Conservation (phyloP, 2,113 vertebrate species). For the Melozone crissalis region DNA sequence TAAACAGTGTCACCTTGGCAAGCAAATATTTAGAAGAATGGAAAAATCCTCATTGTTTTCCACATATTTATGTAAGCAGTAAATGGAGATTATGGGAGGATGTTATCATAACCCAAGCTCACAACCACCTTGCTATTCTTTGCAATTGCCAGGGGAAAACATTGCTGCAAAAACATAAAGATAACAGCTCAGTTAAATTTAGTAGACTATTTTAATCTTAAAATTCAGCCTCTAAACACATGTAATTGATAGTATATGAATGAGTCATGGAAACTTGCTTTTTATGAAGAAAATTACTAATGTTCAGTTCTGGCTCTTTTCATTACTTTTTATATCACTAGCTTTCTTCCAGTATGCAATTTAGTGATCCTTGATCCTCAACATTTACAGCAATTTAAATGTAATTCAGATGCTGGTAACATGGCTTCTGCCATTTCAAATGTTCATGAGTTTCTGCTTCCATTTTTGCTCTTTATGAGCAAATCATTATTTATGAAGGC, state of each 20-base stretch:
- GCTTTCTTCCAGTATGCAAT: background rate
- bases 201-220: constrained; percentile 43
- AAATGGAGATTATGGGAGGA: background rate
- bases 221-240: constrained; percentile 24
- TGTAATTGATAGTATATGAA: constrained; percentile 19
- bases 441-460: background rate
- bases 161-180: constrained; percentile 10
- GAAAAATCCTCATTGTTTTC: background rate
- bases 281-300: constrained; percentile 50
- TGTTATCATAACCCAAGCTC: background rate
- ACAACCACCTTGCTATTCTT: background rate
- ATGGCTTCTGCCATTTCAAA: background rate
- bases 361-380: background rate
- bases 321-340: constrained; percentile 33
- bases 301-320: constrained; percentile 17
- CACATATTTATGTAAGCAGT: background rate
- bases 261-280: constrained; percentile 54
- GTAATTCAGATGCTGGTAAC: background rate
- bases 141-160: background rate
- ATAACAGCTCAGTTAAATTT: constrained; percentile 40
- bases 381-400: background rate
- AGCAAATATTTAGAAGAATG: background rate
- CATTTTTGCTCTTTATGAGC: background rate
- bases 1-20: background rate
- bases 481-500: background rate